Evolutionary conservation across 2,113 vertebrate species (phyloP), one percentile per base, ranked within the genome.

Genomic region (Carassius gibelio): DNA sequence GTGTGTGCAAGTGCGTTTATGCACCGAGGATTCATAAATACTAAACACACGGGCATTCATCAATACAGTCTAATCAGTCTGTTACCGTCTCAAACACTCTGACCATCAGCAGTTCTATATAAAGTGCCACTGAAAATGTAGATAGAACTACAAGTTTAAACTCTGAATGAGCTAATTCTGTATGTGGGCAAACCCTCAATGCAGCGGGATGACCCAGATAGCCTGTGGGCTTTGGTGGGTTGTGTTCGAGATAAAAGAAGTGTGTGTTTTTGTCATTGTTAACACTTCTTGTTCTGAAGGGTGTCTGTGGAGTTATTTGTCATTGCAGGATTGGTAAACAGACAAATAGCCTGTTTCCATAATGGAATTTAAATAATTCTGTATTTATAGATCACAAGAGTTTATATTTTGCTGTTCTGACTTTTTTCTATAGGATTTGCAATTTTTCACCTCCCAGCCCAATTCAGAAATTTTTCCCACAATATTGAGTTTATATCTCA

Each of bases 251-350:
- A 45, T 45, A 45, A 45, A 45, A 10, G 8, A 8, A 45, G 8
- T 45, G 42, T 38, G 87, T 62, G 69, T 83, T 84, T 30, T 68
- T 81, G 84, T 55, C 85, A 81, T 85, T 87, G 84, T 90, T 87
- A 80, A 75, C 55, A 76, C 87, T 89, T 88, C 87, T 88, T 84
- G 81, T 84, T 87, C 57, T 92, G 90, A 90, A 86, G 71, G 68
- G 85, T 82, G 87, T 90, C 88, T 62, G 87, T 62, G 6, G 55
- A 80, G 87, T 88, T 88, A 89, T 91, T 91, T 89, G 71, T 91
- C 88, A 83, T 69, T 36, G 34, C 81, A 52, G 90, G 90, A 88
- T 85, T 86, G 83, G 82, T 87, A 82, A 90, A 87, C 91, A 90
- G 81, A 83, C 81, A 36, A 8, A n/a, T 59, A 59, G 14, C 36